phyloP scores from a whole-genome alignment of 2,888 invertebrate genomes.

The Crioceris asparagi region DNA sequence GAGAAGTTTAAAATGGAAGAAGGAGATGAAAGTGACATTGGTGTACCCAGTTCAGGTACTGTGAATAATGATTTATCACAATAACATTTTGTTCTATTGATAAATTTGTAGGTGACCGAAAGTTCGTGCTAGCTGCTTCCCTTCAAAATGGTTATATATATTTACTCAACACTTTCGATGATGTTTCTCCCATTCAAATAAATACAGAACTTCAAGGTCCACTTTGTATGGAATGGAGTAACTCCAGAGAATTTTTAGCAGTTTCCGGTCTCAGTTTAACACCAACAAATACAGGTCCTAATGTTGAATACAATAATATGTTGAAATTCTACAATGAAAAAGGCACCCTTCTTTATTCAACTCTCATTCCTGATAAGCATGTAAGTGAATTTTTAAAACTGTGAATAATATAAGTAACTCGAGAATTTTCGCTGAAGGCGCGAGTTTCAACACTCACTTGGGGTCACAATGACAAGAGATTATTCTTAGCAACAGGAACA shows the following conservation, averaged over 20 bases:
- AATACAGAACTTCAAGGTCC: slow-evolving; percentile 73
- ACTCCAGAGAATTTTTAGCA: slow-evolving; percentile 82
- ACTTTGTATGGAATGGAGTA: slow-evolving; percentile 92
- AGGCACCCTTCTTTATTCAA: slow-evolving; percentile 71
- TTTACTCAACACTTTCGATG: slow-evolving; percentile 83
- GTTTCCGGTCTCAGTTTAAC: slow-evolving; percentile 70
- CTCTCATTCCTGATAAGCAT: slow-evolving; percentile 60
- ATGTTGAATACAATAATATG: slow-evolving; percentile 61
- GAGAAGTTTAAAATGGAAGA: slow-evolving; percentile 98
- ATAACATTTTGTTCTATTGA: not conserved
- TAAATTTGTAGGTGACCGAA: slow-evolving; percentile 40
- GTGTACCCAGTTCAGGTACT: slow-evolving; percentile 45
- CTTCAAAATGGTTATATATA: slow-evolving; percentile 85
- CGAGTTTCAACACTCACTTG: slow-evolving; percentile 90
- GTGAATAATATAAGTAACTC: not conserved
- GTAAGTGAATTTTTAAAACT: slow-evolving; percentile 13
- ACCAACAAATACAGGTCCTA: slow-evolving; percentile 27
- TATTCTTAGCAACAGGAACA: slow-evolving; percentile 89
- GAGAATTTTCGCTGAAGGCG: slow-evolving; percentile 42
- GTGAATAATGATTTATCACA: no score
- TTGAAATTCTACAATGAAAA: slow-evolving; percentile 86
- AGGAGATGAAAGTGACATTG: slow-evolving; percentile 60
- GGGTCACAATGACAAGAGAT: slow-evolving; percentile 94
- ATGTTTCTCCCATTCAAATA: slow-evolving; percentile 80
- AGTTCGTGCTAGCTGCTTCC: slow-evolving; percentile 76